Base-by-base conservation (phyloP, 2,888 invertebrate genomes). In the Ichneumon xanthorius region DNA sequence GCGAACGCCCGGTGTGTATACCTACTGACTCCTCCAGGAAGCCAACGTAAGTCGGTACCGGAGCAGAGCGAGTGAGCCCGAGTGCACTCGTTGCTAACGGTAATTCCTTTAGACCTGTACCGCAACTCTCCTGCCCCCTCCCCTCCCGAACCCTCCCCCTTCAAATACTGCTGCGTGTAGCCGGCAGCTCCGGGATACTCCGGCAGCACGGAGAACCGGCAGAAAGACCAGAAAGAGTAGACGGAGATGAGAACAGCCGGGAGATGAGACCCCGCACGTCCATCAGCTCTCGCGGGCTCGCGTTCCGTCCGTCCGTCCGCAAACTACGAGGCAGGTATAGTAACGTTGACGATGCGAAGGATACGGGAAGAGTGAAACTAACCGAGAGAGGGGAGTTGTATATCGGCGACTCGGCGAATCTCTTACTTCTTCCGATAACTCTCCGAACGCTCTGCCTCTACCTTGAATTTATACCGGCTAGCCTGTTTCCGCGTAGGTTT, bases 51-150 rank as follows among this genome's bases (percentile, higher is more conserved):
- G 84, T 82, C 87, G 82, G 82, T 83, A 86, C 83, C 86, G 76
- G 87, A 82, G 45, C 71, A 77, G 70, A 78, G 85, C 50, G 53
- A 73, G 89, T 85, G 90, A 89, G 90, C 88, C 91, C 91, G 90
- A 92, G 92, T 91, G 93, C 91, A 90, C 92, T 92, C 92, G 81
- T 87, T 90, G 90, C 89, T 93, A 93, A 93, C 93, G 93, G 93
- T 93, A 93, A 92, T 92, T 92, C 90, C 92, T 92, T 92, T 92
- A 92, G 92, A 92, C 92, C 91, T 90, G 92, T 92, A 93, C 92
- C 92, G 92, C 92, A 92, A 92, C 90, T 90, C 87, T 89, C 87
- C 88, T 88, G 89, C 87, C 89, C 53, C 65, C 9, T n/a, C 1
- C 19, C 53, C 73, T 75, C 84, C 73, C 72, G 77, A 11, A 0